Conservation (phyloP, 2,113 vertebrate genomes). For the Tragulus kanchil region DNA sequence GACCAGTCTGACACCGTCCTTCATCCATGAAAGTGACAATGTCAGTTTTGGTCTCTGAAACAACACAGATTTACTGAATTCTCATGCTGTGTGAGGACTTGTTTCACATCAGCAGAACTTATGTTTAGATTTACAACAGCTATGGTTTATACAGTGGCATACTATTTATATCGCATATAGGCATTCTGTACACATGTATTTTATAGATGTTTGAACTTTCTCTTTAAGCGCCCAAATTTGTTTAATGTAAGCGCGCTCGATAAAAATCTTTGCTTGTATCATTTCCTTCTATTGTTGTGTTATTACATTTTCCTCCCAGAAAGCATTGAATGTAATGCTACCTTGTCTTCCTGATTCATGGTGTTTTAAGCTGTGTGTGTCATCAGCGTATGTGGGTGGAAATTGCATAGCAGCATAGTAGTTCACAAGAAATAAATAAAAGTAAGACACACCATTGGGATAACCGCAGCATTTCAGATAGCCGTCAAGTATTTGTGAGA, state of each 20-base stretch:
- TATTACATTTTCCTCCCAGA: neutral
- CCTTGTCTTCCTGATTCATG: conserved; percentile 40
- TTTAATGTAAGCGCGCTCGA: neutral
- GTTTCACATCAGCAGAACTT: conserved; percentile 12
- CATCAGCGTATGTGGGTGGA: conserved; percentile 85
- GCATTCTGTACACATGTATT: neutral
- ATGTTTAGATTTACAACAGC: neutral
- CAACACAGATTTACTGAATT: conserved; percentile 42
- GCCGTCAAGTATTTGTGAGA: conserved; percentile 63
- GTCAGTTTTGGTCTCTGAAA: neutral
- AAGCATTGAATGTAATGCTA: neutral
- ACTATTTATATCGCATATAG: neutral
- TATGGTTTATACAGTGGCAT: neutral
- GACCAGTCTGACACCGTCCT: neutral
- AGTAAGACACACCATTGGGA: conserved; percentile 60
- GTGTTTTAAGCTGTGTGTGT: conserved; percentile 85
- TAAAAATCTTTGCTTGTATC: conserved; percentile 20
- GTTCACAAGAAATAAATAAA: conserved; percentile 63
- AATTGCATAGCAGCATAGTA: conserved; percentile 78
- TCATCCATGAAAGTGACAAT: conserved; percentile 30
- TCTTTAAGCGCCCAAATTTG: neutral
- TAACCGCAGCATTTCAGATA: conserved; percentile 49
- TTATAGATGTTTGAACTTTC: conserved; percentile 41
- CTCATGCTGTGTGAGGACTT: neutral
- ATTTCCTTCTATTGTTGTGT: neutral